Evolutionary conservation across 2,113 vertebrate species (phyloP).

Genomic region (Lepus americanus): DNA sequence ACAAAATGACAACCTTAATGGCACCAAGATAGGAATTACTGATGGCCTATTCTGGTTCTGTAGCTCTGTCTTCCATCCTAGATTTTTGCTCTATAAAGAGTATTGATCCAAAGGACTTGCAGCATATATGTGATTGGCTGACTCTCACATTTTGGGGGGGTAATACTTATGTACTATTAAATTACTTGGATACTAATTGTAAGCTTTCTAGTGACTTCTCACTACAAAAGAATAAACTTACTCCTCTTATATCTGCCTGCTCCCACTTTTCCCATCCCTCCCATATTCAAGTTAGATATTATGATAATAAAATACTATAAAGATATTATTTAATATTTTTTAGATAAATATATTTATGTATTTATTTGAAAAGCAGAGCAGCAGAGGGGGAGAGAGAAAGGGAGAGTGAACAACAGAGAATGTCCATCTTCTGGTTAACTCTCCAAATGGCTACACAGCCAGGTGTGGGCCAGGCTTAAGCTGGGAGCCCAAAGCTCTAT

Average conservation of each 20-base stretch:
- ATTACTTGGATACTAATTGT: not conserved
- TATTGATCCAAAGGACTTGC: not conserved
- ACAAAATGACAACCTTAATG: not conserved
- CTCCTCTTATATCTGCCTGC: not conserved
- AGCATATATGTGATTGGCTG: not conserved
- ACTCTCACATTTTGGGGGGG: not conserved
- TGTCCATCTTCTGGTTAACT: no score
- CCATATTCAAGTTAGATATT: not conserved
- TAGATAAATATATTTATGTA: no score
- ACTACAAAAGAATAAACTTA: not conserved
- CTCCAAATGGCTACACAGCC: no score
- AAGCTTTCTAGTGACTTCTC: not conserved
- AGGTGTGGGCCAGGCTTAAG: no score
- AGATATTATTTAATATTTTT: conserved; percentile 8
- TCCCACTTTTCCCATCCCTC: not conserved
- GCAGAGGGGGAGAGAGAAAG: no score
- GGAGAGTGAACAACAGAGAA: no score
- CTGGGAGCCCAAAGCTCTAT: no score
- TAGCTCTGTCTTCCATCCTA: not conserved
- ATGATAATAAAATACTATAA: conserved; percentile 32
- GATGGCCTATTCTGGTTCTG: not conserved
- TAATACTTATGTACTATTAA: not conserved
- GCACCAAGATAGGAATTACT: conserved; percentile 9
- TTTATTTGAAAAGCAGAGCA: no score
- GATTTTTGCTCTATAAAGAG: conserved; percentile 14